Conservation (phyloP, 2,888 invertebrate species). For the Heliconius ethilla region DNA sequence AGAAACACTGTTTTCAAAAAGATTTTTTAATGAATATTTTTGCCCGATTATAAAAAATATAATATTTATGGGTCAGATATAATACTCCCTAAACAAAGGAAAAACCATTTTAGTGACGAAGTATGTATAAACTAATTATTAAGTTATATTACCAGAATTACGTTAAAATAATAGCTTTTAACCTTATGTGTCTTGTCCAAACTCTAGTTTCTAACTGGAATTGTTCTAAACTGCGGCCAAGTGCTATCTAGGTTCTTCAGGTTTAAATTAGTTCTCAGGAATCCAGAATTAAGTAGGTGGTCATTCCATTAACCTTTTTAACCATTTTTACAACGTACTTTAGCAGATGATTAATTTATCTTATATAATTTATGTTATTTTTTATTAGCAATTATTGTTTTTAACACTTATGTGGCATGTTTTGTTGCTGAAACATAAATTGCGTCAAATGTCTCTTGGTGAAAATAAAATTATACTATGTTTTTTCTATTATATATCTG, state of each 20-base stretch:
- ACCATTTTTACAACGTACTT: neutral
- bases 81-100: neutral
- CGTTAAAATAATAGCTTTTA: conserved; percentile 1
- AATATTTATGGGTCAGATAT: neutral
- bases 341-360: too few species aligned
- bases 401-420: too few species aligned
- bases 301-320: neutral
- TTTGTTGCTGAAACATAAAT: too few species aligned
- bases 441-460: too few species aligned
- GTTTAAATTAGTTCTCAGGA: conserved; percentile 11
- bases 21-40: too few species aligned
- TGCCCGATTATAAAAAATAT: neutral
- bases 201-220: conserved; percentile 12
- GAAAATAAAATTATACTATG: too few species aligned
- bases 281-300: neutral
- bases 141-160: neutral
- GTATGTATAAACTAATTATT: neutral
- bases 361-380: too few species aligned
- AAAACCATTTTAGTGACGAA: too few species aligned
- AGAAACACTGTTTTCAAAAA: too few species aligned
- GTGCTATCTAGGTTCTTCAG: neutral
- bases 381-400: too few species aligned
- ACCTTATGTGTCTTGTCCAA: neutral
- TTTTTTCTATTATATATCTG: too few species aligned
- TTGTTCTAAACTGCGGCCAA: conserved; percentile 13